Percentiles rank a stretch among this genome's conserved stretches.
phyloP scores from a whole-genome alignment of 2,113 vertebrate species.

The Chloebia gouldiae region DNA sequence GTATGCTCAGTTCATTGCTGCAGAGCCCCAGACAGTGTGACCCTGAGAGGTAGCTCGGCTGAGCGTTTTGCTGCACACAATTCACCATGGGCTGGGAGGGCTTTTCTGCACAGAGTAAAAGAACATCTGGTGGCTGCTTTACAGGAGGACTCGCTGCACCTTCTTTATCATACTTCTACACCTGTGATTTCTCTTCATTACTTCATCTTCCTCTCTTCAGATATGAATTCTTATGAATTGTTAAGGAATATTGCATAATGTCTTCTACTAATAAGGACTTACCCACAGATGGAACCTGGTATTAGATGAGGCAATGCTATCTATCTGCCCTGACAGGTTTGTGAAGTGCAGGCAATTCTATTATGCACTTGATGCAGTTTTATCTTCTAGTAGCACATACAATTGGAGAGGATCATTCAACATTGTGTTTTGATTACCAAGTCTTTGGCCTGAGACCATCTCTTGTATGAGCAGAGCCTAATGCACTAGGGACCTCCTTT shows the following conservation, averaged over 20 bases:
- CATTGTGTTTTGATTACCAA: neutral
- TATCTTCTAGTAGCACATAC: neutral
- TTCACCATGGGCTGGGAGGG: neutral
- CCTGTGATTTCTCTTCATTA: slow-evolving; percentile 8
- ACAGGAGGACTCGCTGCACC: neutral
- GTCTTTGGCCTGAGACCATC: neutral
- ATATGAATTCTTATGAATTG: neutral
- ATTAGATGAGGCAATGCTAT: neutral
- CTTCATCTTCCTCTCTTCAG: neutral
- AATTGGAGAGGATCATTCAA: neutral
- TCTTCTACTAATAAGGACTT: neutral
- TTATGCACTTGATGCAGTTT: neutral
- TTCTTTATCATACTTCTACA: slow-evolving; percentile 36
- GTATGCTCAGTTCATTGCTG: neutral
- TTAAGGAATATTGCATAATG: neutral
- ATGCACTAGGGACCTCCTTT: neutral
- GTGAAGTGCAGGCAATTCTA: neutral
- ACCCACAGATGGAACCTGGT: neutral
- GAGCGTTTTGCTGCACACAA: neutral
- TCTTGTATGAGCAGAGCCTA: neutral
- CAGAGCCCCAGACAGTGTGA: fast-evolving
- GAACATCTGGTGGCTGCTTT: neutral
- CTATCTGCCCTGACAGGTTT: neutral
- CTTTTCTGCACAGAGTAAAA: neutral
- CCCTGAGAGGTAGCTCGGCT: fast-evolving